phyloP scores from a whole-genome alignment of 2,113 vertebrate genomes.

The Syngnathus floridae region DNA sequence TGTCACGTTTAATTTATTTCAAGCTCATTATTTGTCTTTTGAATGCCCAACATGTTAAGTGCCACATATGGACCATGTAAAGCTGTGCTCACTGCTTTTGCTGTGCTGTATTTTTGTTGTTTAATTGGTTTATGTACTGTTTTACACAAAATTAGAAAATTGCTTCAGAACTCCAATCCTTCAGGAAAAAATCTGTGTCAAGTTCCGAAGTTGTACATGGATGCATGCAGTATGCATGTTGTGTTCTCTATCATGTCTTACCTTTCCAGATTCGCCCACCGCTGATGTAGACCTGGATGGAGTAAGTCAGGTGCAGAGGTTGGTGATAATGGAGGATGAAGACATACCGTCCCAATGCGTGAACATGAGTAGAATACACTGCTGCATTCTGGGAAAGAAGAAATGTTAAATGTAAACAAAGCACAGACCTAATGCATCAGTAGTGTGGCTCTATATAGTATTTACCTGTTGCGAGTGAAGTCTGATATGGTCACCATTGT shows the following conservation, averaged over 20 bases:
- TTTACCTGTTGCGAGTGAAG: slow-evolving; percentile 79
- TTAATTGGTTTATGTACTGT: too few relatives aligned
- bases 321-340: slow-evolving; percentile 92
- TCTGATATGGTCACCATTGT: slow-evolving; percentile 75
- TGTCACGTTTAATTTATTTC: too few relatives aligned
- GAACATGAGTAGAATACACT: slow-evolving; percentile 75
- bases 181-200: too few relatives aligned
- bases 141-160: too few relatives aligned
- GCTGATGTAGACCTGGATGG: slow-evolving; percentile 79
- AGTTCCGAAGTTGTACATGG: too few relatives aligned
- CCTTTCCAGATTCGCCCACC: slow-evolving; percentile 90
- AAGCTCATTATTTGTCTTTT: too few relatives aligned
- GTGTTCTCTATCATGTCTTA: slow-evolving; percentile 50
- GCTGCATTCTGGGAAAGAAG: slow-evolving; percentile 74
- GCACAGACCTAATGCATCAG: not conserved
- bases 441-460: not conserved
- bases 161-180: too few relatives aligned
- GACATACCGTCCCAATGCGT: slow-evolving; percentile 82
- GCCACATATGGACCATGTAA: too few relatives aligned
- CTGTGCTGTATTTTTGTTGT: too few relatives aligned
- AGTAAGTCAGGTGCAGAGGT: slow-evolving; percentile 79
- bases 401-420: not conserved
- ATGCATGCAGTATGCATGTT: too few relatives aligned
- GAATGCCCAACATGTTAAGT: too few relatives aligned
- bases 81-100: too few relatives aligned